phyloP scores from a whole-genome alignment of 2,797 vertebrate species.

The Mionectes olivaceus region DNA sequence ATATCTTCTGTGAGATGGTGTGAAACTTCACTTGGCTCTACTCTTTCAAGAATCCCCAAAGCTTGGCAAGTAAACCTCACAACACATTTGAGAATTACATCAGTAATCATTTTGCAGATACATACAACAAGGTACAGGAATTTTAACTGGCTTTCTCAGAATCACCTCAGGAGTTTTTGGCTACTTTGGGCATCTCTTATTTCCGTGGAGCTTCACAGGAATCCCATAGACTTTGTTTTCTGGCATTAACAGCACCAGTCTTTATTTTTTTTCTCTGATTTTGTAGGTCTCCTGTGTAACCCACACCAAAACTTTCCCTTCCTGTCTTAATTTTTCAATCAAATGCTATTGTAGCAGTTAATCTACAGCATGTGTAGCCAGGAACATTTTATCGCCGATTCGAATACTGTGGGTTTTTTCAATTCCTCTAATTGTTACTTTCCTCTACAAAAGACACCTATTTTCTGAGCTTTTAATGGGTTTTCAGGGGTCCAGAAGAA shows the following conservation, averaged over 20 bases:
- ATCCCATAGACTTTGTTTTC: slow-evolving; percentile 26
- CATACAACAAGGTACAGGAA: background rate
- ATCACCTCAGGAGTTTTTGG: background rate
- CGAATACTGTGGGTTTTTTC: background rate
- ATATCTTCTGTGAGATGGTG: slow-evolving; percentile 63
- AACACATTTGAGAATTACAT: slow-evolving; percentile 58
- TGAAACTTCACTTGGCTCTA: slow-evolving; percentile 66
- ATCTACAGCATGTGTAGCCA: background rate
- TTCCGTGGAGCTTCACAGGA: slow-evolving; percentile 22
- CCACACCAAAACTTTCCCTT: background rate
- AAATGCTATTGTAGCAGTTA: background rate
- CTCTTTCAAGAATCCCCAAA: slow-evolving; percentile 50
- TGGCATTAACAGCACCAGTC: background rate
- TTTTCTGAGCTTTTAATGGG: background rate
- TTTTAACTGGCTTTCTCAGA: slow-evolving; percentile 53
- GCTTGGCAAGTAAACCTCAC: slow-evolving; percentile 64
- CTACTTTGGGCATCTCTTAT: background rate
- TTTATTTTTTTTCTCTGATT: background rate
- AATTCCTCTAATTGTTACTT: background rate
- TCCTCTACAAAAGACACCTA: background rate
- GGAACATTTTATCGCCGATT: background rate
- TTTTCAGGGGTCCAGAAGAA: background rate
- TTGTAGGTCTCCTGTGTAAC: background rate
- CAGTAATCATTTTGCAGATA: slow-evolving; percentile 49
- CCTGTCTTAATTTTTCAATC: background rate